Evolutionary conservation across 2,888 invertebrate genomes (phyloP).

Genomic region (Tetragonula carbonaria): DNA sequence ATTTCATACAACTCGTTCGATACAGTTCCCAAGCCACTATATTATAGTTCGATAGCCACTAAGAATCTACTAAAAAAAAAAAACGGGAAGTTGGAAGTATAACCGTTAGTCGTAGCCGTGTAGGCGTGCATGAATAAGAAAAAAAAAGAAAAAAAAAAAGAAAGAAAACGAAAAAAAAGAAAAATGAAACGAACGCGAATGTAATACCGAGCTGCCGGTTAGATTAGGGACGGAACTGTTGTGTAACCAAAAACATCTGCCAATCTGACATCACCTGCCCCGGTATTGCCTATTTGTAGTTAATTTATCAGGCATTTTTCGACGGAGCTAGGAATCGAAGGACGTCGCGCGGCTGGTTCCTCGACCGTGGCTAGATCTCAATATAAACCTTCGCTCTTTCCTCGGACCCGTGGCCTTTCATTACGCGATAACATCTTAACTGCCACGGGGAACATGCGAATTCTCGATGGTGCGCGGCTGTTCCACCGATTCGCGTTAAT

Average conservation of each 20-base stretch:
- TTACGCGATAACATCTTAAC: constrained; percentile 80
- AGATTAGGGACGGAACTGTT: constrained; percentile 61
- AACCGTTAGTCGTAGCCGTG: neutral
- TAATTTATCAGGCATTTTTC: constrained; percentile 73
- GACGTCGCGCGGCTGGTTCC: constrained; percentile 28
- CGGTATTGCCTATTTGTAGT: constrained; percentile 77
- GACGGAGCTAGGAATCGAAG: constrained; percentile 38
- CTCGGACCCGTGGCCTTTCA: constrained; percentile 72
- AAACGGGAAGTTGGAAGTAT: neutral
- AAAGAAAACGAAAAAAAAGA: neutral
- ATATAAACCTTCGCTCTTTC: constrained; percentile 61
- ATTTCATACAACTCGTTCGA: neutral
- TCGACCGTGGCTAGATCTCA: constrained; percentile 45
- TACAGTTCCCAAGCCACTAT: too few species aligned
- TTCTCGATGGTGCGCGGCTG: constrained; percentile 38
- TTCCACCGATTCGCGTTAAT: constrained; percentile 34
- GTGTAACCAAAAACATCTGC: constrained; percentile 80
- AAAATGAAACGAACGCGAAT: constrained; percentile 62
- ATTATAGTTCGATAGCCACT: neutral
- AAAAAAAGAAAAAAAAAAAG: constrained; percentile 31
- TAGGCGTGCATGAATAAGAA: constrained; percentile 19
- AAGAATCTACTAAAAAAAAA: neutral
- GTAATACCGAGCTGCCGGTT: constrained; percentile 54
- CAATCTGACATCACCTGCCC: constrained; percentile 79
- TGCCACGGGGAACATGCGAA: constrained; percentile 68